Conservation (phyloP, 2,888 invertebrate genomes). For the Ophion ellenae region DNA sequence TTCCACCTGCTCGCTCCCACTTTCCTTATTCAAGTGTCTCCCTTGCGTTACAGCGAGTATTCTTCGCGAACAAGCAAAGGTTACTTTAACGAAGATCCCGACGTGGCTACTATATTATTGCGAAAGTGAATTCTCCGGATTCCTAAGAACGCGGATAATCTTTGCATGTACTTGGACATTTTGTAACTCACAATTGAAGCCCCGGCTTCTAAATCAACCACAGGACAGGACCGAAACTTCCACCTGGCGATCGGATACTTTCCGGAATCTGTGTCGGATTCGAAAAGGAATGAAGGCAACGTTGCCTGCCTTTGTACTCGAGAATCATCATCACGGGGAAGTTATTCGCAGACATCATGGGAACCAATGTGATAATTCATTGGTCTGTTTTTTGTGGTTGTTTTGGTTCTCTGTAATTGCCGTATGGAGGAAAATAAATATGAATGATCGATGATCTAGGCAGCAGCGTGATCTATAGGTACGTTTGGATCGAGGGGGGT, state of each 20-base stretch:
- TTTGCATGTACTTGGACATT: background rate
- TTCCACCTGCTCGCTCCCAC: conserved; percentile 49
- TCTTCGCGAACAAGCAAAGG: conserved; percentile 9
- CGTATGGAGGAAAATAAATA: conserved; percentile 36
- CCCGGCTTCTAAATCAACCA: background rate
- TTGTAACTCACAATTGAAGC: background rate
- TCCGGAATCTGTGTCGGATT: background rate
- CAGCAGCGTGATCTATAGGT: conserved; percentile 25
- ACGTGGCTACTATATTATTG: background rate
- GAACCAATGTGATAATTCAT: conserved; percentile 37
- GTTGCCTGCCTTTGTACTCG: conserved; percentile 11
- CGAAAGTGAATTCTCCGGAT: background rate
- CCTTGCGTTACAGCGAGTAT: conserved; percentile 1
- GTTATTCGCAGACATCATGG: conserved; percentile 6
- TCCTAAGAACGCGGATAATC: background rate
- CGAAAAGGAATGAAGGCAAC: background rate
- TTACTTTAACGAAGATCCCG: background rate
- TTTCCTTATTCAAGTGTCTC: conserved; percentile 25
- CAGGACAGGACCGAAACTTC: background rate
- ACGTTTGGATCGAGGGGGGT: conserved; percentile 4
- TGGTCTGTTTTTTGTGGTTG: conserved; percentile 1
- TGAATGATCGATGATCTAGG: conserved; percentile 46
- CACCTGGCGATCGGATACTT: background rate
- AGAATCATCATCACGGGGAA: conserved; percentile 25
- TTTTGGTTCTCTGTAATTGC: conserved; percentile 36